These are phyloP conservation scores for Polylopha cassiicola DNA, from an alignment of 2,888 invertebrate species.

Conservation along the genomic window DNA sequence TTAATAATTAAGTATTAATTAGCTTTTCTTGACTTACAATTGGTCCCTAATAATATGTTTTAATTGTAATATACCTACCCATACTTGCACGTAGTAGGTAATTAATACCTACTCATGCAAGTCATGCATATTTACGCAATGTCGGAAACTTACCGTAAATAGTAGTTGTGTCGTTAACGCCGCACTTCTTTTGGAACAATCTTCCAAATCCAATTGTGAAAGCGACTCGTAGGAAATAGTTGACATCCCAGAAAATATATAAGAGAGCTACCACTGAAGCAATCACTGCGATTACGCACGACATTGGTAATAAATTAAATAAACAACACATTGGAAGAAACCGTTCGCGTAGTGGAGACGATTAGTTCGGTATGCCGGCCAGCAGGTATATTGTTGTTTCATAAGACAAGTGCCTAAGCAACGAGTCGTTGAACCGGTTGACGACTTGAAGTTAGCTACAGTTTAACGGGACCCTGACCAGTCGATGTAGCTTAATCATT, in stretches of 20 bases:
- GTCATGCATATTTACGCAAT: no score
- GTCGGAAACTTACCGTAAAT: constrained; percentile 81
- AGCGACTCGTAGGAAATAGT: constrained; percentile 85
- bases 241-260: constrained; percentile 86
- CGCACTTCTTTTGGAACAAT: constrained; percentile 82
- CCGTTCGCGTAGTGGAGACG: constrained; percentile 8
- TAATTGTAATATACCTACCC: no score
- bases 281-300: constrained; percentile 49
- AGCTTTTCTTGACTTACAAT: no score
- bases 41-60: no score
- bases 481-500: no score
- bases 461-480: constrained; percentile 9
- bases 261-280: constrained; percentile 76
- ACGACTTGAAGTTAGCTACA: constrained; percentile 30
- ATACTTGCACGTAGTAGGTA: no score
- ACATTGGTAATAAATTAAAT: constrained; percentile 42
- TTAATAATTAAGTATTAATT: constrained; percentile 3
- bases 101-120: no score
- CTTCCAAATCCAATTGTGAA: constrained; percentile 83
- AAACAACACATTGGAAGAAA: not conserved
- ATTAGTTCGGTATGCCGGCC: constrained; percentile 11
- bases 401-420: constrained; percentile 15
- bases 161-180: constrained; percentile 82
- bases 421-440: constrained; percentile 35
- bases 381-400: constrained; percentile 16